Evolutionary conservation across 2,888 invertebrate genomes (phyloP), one percentile per base, ranked within the genome.

Genomic region (Andrena dorsata): DNA sequence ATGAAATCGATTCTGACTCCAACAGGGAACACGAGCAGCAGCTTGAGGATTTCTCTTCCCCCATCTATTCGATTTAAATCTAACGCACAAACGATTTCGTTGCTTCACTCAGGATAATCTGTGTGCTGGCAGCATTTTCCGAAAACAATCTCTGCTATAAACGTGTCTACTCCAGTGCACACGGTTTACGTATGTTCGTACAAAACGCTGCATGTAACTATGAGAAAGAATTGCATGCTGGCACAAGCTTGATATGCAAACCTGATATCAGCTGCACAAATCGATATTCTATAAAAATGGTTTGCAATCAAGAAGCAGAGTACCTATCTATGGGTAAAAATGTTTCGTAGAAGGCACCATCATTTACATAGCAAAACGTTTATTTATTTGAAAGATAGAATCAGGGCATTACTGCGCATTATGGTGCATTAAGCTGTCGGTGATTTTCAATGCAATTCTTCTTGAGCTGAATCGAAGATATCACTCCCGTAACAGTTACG

Each of bases 401-500:
- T 16, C 41, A 41, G 16, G 41, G 41, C 41, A 41, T 41, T 5
- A 5, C 16, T 16, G 41, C 41, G 41, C 41, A 41, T 41, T 16
- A 41, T 16, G 41, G 41, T 41, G 16, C 16, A 41, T 41, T 4
- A 41, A 41, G 41, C 16, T 16, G 41, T 41, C 16, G 41, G 41
- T 1, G 41, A 41, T 41, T 41, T 41, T 41, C 41, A 16, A 16
- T 41, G 41, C 16, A 5, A 41, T 3, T 16, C 16, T 41, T 1
- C 16, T 41, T 16, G 5, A 41, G 16, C 16, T 16, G 41, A 41
- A 41, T 41, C 41, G 41, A 4, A 41, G 41, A 41, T 41, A 41
- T 41, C 41, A 41, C 16, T 41, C 32, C 23, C 3, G 35, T 66
- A 58, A 74, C 66, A 58, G 47, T 65, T 63, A 66, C 30, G 51